phyloP scores from a whole-genome alignment of 2,113 vertebrate species.

The Tachysurus fulvidraco region DNA sequence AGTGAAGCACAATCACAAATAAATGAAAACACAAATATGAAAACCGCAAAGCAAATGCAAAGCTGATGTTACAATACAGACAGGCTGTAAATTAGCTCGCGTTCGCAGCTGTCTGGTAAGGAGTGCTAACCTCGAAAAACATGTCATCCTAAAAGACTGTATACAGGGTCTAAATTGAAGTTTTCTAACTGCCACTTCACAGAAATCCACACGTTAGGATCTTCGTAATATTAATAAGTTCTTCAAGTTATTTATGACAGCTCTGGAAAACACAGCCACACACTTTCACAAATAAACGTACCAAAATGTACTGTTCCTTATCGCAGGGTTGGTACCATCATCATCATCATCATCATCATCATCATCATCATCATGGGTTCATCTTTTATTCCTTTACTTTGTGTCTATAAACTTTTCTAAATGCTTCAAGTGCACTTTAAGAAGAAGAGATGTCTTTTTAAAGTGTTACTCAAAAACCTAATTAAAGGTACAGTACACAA shows the following conservation, averaged over 20 bases:
- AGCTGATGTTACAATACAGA: slow-evolving; percentile 25
- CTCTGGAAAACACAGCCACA: neutral
- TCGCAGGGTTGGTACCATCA: neutral
- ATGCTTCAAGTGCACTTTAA: neutral
- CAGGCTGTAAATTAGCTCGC: slow-evolving; percentile 17
- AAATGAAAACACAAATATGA: slow-evolving; percentile 23
- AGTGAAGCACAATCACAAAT: slow-evolving; percentile 20
- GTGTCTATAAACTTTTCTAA: neutral
- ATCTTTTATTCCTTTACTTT: neutral
- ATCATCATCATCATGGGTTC: neutral
- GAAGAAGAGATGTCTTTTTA: neutral
- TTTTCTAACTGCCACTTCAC: neutral
- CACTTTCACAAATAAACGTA: neutral
- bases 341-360: neutral
- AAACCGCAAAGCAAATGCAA: slow-evolving; percentile 19
- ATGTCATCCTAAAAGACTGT: neutral
- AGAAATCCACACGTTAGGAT: neutral
- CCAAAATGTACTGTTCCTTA: neutral
- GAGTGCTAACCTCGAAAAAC: neutral
- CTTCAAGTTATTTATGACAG: neutral
- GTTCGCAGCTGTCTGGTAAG: slow-evolving; percentile 21
- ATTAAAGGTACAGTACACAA: neutral
- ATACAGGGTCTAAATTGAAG: neutral
- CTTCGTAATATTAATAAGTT: neutral
- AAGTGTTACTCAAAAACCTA: neutral